These are phyloP conservation scores for Chloebia gouldiae DNA, from an alignment of 2,113 vertebrate species.

Conservation along the genomic window DNA sequence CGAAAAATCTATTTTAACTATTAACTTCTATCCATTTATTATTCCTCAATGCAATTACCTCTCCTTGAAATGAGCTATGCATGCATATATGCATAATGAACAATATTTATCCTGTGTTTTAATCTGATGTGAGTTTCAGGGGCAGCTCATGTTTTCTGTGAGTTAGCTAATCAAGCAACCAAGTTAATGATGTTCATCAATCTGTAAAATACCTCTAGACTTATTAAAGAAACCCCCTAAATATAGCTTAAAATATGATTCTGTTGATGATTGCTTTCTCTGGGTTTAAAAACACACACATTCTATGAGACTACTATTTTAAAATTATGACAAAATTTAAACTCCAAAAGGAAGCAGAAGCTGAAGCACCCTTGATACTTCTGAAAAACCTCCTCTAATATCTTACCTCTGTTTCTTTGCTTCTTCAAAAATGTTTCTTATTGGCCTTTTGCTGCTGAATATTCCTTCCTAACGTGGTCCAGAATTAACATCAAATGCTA, in stretches of 20 bases:
- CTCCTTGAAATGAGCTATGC: not conserved
- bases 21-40: not conserved
- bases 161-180: not conserved
- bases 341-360: not conserved
- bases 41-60: not conserved
- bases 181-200: not conserved
- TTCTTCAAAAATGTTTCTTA: not conserved
- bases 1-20: not conserved
- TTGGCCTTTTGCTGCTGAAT: not conserved
- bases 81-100: not conserved
- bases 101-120: not conserved
- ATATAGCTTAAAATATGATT: not conserved
- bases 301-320: not conserved
- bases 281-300: not conserved
- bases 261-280: not conserved
- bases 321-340: not conserved
- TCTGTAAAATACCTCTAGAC: not conserved
- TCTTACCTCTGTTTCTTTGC: not conserved
- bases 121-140: not conserved
- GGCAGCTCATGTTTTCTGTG: not conserved
- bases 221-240: not conserved
- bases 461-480: not conserved
- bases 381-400: not conserved
- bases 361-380: not conserved
- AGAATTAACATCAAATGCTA: constrained; percentile 43